Evolutionary conservation across 2,888 invertebrate genomes (phyloP), one percentile per base, ranked within the genome.

Genomic region (Folsomia candida): DNA sequence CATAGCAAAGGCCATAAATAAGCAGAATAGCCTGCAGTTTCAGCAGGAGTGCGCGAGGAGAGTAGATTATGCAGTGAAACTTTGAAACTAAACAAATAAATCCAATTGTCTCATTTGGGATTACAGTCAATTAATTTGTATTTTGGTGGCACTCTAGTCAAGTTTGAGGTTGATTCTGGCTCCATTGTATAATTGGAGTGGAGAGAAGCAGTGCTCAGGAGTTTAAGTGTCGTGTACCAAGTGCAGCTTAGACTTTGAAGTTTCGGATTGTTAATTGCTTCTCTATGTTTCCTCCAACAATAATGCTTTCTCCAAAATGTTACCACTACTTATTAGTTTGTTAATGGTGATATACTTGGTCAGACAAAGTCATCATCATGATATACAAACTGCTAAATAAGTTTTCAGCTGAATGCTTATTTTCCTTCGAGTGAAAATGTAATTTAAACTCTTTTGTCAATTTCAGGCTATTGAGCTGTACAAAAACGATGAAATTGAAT

Each of bases 401-500:
- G n/a, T n/a, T n/a, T n/a, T n/a, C n/a, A n/a, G n/a, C n/a, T n/a
- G n/a, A n/a, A n/a, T n/a, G n/a, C n/a, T n/a, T n/a, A n/a, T n/a
- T n/a, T n/a, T n/a, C n/a, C n/a, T n/a, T n/a, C n/a, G n/a, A 6
- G 22, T 54, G 54, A n/a, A 54, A 54, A 54, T 54, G 4, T 20
- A 20, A 20, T n/a, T 54, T 14, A 22, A 54, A 47, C 47, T 18
- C 54, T 20, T 54, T 4, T 54, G 6, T 54, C 37, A 37, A 37
- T 65, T 51, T 29, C 28, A 92, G 92, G 87, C 93, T 82, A 90
- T 94, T 84, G 94, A 94, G 83, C 91, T 93, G 89, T 94, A 94
- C 87, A 93, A 94, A 85, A 93, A 93, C 86, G 94, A 94, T 84
- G 94, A 94, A 83, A 88, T 91, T 79, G 94, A 94, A 83, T 93